Conservation (phyloP, 1,140 invertebrate genomes). For the Zophobas atratus region DNA sequence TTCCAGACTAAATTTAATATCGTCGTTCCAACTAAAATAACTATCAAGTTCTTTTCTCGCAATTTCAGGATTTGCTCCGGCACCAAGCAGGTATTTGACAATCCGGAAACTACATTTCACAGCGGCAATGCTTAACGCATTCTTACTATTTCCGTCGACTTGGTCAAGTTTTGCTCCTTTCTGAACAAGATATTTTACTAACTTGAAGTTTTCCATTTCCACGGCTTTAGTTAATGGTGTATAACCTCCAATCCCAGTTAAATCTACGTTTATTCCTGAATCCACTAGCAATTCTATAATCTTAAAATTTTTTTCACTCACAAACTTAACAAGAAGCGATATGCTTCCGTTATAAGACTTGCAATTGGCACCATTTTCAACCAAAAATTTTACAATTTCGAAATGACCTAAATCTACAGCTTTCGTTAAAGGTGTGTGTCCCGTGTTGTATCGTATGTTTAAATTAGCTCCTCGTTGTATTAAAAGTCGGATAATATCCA, state of each 20-base stretch:
- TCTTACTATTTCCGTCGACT: background rate
- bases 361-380: background rate
- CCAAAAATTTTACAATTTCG: constrained; percentile 28
- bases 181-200: constrained; percentile 1
- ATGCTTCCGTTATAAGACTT: background rate
- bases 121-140: background rate
- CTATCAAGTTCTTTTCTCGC: background rate
- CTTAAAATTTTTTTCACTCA: background rate
- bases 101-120: background rate
- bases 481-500: too few relatives aligned
- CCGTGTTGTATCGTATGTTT: too few relatives aligned
- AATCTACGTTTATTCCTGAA: background rate
- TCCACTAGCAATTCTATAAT: constrained; percentile 4
- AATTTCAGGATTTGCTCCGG: background rate
- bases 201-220: background rate
- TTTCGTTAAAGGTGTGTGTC: too few relatives aligned
- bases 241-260: background rate
- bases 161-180: constrained; percentile 36
- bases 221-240: constrained; percentile 11
- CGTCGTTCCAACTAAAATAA: background rate
- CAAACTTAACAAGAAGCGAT: background rate
- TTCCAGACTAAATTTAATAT: background rate
- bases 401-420: background rate
- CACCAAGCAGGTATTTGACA: background rate
- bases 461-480: too few relatives aligned